Percentiles rank a stretch among this genome's conserved stretches.
Evolutionary conservation across 2,888 invertebrate genomes (phyloP).

Genomic region (Drosophila fulvimacula): DNA sequence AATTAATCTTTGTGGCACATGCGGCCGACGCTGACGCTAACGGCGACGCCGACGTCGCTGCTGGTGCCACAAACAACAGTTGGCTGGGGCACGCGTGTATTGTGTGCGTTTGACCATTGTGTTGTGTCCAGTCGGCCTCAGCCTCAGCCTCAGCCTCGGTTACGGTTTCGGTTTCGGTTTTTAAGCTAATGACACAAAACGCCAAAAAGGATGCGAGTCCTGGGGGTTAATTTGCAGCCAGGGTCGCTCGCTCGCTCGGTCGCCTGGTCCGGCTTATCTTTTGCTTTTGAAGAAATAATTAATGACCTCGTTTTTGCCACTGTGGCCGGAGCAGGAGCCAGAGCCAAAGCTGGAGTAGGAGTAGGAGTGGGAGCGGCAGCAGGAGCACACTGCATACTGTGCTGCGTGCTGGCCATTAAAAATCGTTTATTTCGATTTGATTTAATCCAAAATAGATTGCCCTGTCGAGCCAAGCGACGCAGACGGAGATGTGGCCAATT

Average conservation of each 20-base stretch:
- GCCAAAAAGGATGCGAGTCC: conserved; percentile 70
- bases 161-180: conserved; percentile 53
- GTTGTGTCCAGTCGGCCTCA: conserved; percentile 45
- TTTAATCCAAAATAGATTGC: conserved; percentile 85
- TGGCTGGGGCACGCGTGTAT: conserved; percentile 35
- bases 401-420: conserved; percentile 81
- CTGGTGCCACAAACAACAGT: conserved; percentile 59
- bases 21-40: conserved; percentile 57
- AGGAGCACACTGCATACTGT: conserved; percentile 21
- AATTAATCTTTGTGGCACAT: conserved; percentile 84
- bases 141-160: conserved; percentile 43
- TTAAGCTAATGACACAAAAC: conserved; percentile 82
- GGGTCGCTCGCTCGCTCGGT: conserved; percentile 35
- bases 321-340: conserved; percentile 44
- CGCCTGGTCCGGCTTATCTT: conserved; percentile 80
- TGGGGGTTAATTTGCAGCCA: conserved; percentile 72
- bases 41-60: conserved; percentile 28
- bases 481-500: conserved; percentile 66
- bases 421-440: conserved; percentile 85
- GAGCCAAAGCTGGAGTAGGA: conserved; percentile 1
- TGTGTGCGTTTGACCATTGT: conserved; percentile 59
- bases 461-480: conserved; percentile 57
- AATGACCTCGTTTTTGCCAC: conserved; percentile 84
- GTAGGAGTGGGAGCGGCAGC: background rate
- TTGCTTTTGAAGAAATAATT: conserved; percentile 84